Percentiles rank a stretch among this genome's conserved stretches.
Conservation (phyloP, 64 coral and sea anemone species). For the Stylophora pistillata region DNA sequence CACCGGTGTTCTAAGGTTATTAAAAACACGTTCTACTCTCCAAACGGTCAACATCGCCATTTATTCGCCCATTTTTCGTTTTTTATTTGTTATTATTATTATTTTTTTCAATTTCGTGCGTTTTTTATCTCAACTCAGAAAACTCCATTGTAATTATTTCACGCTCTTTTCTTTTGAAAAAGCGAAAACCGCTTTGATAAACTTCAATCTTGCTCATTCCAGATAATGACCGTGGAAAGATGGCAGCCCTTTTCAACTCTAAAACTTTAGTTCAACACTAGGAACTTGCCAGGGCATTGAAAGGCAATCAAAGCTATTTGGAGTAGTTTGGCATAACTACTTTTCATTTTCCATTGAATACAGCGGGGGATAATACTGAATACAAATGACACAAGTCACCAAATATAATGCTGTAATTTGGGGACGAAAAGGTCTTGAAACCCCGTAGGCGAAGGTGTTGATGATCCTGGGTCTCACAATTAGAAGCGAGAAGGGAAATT, state of each 20-base stretch:
- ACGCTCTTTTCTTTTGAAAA: not conserved
- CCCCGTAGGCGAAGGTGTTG: slow-evolving; percentile 6
- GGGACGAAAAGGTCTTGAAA: not conserved
- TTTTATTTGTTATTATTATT: not conserved
- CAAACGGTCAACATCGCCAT: not conserved
- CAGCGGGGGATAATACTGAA: slow-evolving; percentile 15
- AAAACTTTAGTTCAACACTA: not conserved
- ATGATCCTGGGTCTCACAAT: slow-evolving; percentile 1
- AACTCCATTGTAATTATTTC: too few species aligned
- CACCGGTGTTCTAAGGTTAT: not conserved
- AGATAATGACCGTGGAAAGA: slow-evolving; percentile 23
- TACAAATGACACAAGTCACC: slow-evolving; percentile 26
- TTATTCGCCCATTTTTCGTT: not conserved
- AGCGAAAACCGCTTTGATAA: not conserved
- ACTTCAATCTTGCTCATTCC: not conserved
- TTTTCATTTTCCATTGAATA: not conserved
- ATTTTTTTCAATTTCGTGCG: not conserved
- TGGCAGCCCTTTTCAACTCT: slow-evolving; percentile 1
- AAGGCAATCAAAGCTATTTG: slow-evolving; percentile 34
- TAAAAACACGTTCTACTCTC: not conserved
- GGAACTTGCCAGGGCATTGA: not conserved
- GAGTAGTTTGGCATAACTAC: slow-evolving; percentile 32
- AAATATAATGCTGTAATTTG: slow-evolving; percentile 28
- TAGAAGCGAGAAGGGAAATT: not conserved
- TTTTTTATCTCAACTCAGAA: too few species aligned